These are phyloP conservation scores for Drosophila navojoa DNA, from an alignment of 1,140 invertebrate species.

Conservation along the genomic window DNA sequence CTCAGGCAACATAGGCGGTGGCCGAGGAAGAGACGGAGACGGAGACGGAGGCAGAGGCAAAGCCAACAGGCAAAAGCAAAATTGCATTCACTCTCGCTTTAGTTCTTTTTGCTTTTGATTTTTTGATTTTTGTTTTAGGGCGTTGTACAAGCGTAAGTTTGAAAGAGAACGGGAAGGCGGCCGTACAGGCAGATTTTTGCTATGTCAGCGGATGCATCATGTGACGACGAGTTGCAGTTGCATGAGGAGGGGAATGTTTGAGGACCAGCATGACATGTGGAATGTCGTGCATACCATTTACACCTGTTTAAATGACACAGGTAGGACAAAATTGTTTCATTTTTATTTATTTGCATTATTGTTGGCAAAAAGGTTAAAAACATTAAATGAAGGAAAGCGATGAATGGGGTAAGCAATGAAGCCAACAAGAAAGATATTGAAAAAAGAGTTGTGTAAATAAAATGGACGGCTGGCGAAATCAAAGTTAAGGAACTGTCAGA, in stretches of 20 bases:
- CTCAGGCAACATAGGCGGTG: constrained; percentile 22
- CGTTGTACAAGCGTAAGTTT: constrained; percentile 59
- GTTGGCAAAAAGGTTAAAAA: constrained; percentile 3
- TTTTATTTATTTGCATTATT: constrained; percentile 14
- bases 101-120: constrained; percentile 34
- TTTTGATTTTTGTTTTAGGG: constrained; percentile 58
- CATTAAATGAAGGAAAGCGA: not conserved
- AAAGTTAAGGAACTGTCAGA: too few species aligned
- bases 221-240: constrained; percentile 54
- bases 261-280: constrained; percentile 25
- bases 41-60: constrained; percentile 25
- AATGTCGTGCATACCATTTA: constrained; percentile 54
- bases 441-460: too few species aligned
- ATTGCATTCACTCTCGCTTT: constrained; percentile 72
- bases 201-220: constrained; percentile 62
- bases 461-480: too few species aligned
- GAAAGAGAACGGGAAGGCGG: not conserved
- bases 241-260: not conserved
- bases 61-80: constrained; percentile 25
- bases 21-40: constrained; percentile 32
- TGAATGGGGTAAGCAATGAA: not conserved
- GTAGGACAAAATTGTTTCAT: constrained; percentile 47
- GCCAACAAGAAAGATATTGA: too few species aligned
- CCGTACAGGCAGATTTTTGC: constrained; percentile 16
- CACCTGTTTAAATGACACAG: constrained; percentile 68